These are phyloP conservation scores for Tuta absoluta DNA, from an alignment of 2,888 invertebrate genomes.

Conservation along the genomic window DNA sequence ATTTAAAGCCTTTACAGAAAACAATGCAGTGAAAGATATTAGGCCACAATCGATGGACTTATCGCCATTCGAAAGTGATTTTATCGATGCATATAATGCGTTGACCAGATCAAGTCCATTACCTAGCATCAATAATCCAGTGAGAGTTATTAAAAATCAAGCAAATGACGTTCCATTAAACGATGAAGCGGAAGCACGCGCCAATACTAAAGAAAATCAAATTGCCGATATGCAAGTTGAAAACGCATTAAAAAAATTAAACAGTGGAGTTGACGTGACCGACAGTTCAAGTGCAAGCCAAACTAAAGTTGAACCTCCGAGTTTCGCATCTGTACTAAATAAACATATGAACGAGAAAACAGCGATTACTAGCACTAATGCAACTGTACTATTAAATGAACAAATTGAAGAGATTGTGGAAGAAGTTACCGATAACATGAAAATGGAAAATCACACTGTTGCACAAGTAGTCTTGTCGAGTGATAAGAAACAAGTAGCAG, in stretches of 20 bases:
- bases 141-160: background rate
- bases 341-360: background rate
- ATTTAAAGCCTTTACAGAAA: constrained; percentile 35
- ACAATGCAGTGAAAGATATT: constrained; percentile 28
- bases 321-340: background rate
- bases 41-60: constrained; percentile 57
- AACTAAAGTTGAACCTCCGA: background rate
- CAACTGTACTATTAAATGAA: background rate
- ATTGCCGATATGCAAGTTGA: background rate
- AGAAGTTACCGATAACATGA: background rate
- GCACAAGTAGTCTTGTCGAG: background rate
- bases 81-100: constrained; percentile 75
- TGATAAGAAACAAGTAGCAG: background rate
- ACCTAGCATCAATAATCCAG: constrained; percentile 53
- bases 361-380: background rate
- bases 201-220: background rate
- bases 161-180: background rate
- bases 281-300: background rate
- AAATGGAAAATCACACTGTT: background rate
- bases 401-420: background rate
- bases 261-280: background rate
- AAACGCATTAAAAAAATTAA: background rate
- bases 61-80: constrained; percentile 72
- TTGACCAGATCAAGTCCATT: constrained; percentile 68
- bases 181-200: background rate